A percentile compares a stretch with the other conserved stretches of the same genome.
phyloP scores from a whole-genome alignment of 92 coral and sea anemone species.

The Porites lobata region DNA sequence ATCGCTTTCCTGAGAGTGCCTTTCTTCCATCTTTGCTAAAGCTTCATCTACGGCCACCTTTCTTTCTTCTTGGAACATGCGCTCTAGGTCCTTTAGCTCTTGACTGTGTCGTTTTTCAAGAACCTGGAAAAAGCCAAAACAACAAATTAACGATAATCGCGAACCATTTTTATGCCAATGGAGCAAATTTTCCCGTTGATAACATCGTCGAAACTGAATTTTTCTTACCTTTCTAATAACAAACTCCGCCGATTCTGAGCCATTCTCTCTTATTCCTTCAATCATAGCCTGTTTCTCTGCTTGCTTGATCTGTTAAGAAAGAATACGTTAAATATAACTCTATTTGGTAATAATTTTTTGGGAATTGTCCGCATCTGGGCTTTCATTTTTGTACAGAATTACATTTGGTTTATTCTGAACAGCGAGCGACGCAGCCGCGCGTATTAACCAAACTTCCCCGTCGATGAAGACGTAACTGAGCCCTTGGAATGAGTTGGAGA shows the following conservation, averaged over 20 bases:
- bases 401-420: too few species aligned
- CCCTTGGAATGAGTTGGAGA: too few species aligned
- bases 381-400: not conserved
- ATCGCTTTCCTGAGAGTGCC: conserved; percentile 89
- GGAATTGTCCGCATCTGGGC: not conserved
- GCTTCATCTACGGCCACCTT: conserved; percentile 97
- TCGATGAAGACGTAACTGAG: too few species aligned
- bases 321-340: not conserved
- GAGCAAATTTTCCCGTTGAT: not conserved
- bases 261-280: conserved; percentile 96
- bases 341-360: not conserved
- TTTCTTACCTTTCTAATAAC: conserved; percentile 93
- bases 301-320: conserved; percentile 81
- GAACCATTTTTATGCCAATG: too few species aligned
- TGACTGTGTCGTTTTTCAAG: conserved; percentile 93
- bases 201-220: not conserved
- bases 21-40: conserved; percentile 93
- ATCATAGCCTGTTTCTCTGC: conserved; percentile 99
- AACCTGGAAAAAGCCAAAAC: conserved; percentile 57
- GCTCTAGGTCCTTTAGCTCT: conserved; percentile 91
- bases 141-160: not conserved
- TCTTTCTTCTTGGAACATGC: conserved; percentile 94
- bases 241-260: conserved; percentile 95
- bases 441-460: too few species aligned
- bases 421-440: too few species aligned